Conservation (phyloP, 2,888 invertebrate species). For the Erebia ligea region DNA sequence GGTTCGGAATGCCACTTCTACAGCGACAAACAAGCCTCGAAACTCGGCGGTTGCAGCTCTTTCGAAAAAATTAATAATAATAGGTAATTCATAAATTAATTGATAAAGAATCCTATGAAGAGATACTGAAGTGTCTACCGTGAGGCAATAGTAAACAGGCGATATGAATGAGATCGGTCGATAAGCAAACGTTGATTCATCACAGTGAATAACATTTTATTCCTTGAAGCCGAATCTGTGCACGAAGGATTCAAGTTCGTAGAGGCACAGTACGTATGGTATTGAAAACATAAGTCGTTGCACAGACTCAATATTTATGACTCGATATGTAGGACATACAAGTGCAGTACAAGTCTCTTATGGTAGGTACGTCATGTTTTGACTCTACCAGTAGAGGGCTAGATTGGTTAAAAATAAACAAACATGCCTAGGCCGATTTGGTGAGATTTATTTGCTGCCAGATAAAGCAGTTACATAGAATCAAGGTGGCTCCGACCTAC, state of each 20-base stretch:
- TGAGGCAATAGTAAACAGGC: background rate
- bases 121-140: background rate
- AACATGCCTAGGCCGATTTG: conserved; percentile 20
- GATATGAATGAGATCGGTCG: too few relatives aligned
- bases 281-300: too few relatives aligned
- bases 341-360: too few relatives aligned
- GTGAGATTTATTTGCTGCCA: conserved; percentile 35
- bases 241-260: background rate
- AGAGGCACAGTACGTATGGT: too few relatives aligned
- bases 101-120: background rate
- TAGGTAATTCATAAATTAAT: too few relatives aligned
- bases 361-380: too few relatives aligned
- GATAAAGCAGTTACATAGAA: conserved; percentile 35
- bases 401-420: conserved; percentile 10
- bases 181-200: background rate
- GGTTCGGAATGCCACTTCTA: too few relatives aligned
- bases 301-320: too few relatives aligned
- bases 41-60: too few relatives aligned
- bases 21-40: too few relatives aligned
- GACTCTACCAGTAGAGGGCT: conserved; percentile 2
- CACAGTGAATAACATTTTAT: background rate
- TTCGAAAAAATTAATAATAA: too few relatives aligned
- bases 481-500: conserved; percentile 32
- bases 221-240: background rate
- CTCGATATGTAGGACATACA: too few relatives aligned